phyloP scores from a whole-genome alignment of 2,113 vertebrate species.

The Eidolon helvum region DNA sequence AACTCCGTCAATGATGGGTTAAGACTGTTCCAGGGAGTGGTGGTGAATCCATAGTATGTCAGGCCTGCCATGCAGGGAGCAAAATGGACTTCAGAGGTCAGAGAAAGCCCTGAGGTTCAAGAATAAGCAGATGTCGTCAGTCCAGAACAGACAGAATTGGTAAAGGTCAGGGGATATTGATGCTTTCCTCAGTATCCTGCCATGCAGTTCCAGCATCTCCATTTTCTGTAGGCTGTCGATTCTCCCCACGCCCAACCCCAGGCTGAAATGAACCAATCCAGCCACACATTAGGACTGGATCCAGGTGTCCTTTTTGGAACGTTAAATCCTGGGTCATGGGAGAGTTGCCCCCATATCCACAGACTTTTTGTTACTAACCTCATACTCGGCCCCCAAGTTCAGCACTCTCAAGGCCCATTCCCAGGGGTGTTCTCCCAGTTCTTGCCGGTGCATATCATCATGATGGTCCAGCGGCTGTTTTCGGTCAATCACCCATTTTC shows the following conservation, averaged over 20 bases:
- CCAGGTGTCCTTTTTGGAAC: not conserved
- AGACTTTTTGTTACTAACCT: not conserved
- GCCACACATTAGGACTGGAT: not conserved
- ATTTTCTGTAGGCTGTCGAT: not conserved
- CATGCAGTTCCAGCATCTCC: not conserved
- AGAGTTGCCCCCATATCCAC: not conserved
- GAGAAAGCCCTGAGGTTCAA: not conserved
- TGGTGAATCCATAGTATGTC: not conserved
- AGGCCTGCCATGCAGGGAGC: not conserved
- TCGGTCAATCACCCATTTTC: not conserved
- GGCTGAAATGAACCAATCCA: not conserved
- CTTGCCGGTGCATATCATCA: not conserved
- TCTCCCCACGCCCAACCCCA: accelerated
- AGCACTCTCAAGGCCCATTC: not conserved
- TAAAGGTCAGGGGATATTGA: not conserved
- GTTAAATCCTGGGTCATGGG: not conserved
- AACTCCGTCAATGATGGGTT: not conserved
- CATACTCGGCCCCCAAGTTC: not conserved
- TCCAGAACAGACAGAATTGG: not conserved
- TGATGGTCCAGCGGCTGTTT: not conserved
- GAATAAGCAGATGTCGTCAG: not conserved
- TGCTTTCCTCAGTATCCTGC: not conserved
- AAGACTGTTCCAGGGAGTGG: not conserved
- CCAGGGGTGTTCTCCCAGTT: not conserved
- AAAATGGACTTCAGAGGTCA: not conserved